phyloP scores from a whole-genome alignment of 1,140 invertebrate genomes.

The Microplitis mediator region DNA sequence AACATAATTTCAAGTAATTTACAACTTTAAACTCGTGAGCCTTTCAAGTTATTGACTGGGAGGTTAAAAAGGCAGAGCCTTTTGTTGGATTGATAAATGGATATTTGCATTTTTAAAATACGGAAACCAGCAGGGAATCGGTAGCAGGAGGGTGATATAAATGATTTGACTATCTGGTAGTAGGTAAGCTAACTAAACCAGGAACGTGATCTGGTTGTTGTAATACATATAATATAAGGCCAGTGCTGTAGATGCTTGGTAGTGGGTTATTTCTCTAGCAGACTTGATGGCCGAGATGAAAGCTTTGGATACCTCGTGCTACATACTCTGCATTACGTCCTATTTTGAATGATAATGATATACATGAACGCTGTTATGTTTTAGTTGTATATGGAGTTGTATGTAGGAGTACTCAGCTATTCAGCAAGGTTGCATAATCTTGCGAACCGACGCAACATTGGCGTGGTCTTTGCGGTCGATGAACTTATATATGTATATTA shows the following conservation, averaged over 20 bases:
- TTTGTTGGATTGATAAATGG: no score
- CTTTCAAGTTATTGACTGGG: not conserved
- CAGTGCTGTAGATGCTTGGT: no score
- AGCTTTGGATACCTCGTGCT: not conserved
- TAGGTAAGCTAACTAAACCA: not conserved
- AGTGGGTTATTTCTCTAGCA: no score
- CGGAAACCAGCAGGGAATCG: not conserved
- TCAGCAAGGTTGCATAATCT: slow-evolving; percentile 20
- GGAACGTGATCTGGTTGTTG: slow-evolving; percentile 4
- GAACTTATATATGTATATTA: not conserved
- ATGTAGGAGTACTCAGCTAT: slow-evolving; percentile 1
- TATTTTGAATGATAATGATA: slow-evolving; percentile 17
- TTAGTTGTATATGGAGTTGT: not conserved
- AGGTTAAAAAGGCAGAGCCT: no score
- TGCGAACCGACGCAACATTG: slow-evolving; percentile 17
- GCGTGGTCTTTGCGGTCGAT: slow-evolving; percentile 19
- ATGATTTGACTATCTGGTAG: slow-evolving; percentile 8
- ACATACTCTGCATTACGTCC: not conserved
- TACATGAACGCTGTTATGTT: not conserved
- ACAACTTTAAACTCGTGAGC: not conserved
- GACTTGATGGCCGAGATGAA: not conserved
- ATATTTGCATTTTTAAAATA: slow-evolving; percentile 13
- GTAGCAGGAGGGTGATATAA: not conserved
- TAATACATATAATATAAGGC: no score
- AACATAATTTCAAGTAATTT: no score